Evolutionary conservation across 1,140 invertebrate genomes (phyloP), one percentile per base, ranked within the genome.

Genomic region (Drosophila subpulchrella): DNA sequence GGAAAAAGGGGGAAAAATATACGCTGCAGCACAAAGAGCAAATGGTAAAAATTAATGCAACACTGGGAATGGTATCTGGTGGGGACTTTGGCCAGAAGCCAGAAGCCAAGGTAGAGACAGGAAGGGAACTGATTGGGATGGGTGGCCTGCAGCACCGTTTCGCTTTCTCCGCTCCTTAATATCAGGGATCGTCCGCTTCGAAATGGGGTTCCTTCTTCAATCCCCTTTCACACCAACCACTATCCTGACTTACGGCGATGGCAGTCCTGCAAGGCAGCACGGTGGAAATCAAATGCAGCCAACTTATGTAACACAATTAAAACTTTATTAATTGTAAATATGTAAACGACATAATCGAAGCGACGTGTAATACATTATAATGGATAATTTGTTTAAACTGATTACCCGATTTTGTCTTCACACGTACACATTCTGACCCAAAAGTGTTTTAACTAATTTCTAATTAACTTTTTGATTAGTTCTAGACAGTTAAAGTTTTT

Each of bases 1-100:
- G 15, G 61, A 58, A 58, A 36, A 42, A 20, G 65, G 65, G 65
- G 36, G 4, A 11, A 36, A 59, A 50, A 76, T 68, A 61, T 50
- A 48, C 66, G 53, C 30, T 77, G 74, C 56, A 61, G 75, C 75
- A 77, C 75, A 77, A 77, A 77, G 63, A 70, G 75, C 74, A 77
- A 77, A 77, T 77, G 74, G 74, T 77, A 77, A 77, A 77, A 77
- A 77, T 77, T 77, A 77, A 77, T 77, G 75, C 75, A 77, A 77
- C 62, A 50, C 54, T 61, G 56, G 38, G 57, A 74, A 44, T 44
- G 54, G 46, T 57, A 60, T 20, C 42, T 39, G 63, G 50, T 34
- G 44, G 41, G 41, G 30, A 44, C 39, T 47, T 77, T 77, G 75
- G 75, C 74, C 74, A 77, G 47, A 59, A 75, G 73, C 71, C 71